Evolutionary conservation across 92 coral and sea anemone species (phyloP).

Genomic region (Epizoanthus rinbou): DNA sequence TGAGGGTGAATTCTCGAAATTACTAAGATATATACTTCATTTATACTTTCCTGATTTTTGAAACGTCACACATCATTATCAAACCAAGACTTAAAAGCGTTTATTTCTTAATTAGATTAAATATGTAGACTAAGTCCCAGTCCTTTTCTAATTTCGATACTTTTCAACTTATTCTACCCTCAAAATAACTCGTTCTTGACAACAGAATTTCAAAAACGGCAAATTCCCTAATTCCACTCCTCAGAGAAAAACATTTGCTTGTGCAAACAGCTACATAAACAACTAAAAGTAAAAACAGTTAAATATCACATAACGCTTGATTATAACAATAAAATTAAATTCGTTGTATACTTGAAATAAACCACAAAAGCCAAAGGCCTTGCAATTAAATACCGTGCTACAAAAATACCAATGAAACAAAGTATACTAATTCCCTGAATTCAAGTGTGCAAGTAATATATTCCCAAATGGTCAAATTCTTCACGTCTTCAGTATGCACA

Average conservation of each 20-base stretch:
- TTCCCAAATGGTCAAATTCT: background rate
- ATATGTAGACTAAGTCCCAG: too few relatives aligned
- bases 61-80: too few relatives aligned
- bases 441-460: background rate
- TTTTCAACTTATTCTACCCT: background rate
- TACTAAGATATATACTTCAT: too few relatives aligned
- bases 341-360: slow-evolving; percentile 10
- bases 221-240: background rate
- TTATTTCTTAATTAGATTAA: too few relatives aligned
- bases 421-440: slow-evolving; percentile 6
- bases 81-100: too few relatives aligned
- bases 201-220: background rate
- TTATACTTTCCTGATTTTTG: too few relatives aligned
- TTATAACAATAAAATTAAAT: slow-evolving; percentile 31
- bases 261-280: slow-evolving; percentile 4
- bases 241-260: slow-evolving; percentile 4
- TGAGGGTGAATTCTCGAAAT: too few relatives aligned
- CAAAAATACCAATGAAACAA: slow-evolving; percentile 23
- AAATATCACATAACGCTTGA: background rate
- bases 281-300: slow-evolving; percentile 29
- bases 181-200: background rate
- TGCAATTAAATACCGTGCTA: slow-evolving; percentile 24
- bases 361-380: slow-evolving; percentile 7
- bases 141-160: too few relatives aligned
- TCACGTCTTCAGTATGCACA: slow-evolving; percentile 1